Evolutionary conservation across 2,113 vertebrate genomes (phyloP), one percentile per base, ranked within the genome.

Genomic region (Anser cygnoides): DNA sequence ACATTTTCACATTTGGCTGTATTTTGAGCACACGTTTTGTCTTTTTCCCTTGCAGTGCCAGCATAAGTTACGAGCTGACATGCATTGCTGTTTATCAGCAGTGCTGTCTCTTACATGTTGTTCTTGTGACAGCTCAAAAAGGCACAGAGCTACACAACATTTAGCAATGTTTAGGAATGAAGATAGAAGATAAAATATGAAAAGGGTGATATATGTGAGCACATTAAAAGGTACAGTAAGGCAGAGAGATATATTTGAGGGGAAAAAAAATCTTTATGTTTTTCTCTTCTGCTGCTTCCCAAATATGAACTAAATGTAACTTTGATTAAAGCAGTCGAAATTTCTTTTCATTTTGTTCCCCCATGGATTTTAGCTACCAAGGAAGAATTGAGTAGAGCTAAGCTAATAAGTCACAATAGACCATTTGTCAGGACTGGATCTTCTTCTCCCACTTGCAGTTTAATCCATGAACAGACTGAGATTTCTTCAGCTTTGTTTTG

Each of bases 91-190:
- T 77, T 93, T 77, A 54, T 35, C 41, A 54, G 44, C 71, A 72
- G 35, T 20, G 14, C 44, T 54, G n/a, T 55, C 58, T 84, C 66
- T 79, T 87, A 62, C 19, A 12, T 37, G 26, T 87, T 83, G 41
- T 73, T 83, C 81, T 90, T 79, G 90, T 82, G 73, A 52, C 58
- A 55, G 22, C 26, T 89, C 59, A 75, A 79, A 96, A 58, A 90
- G 18, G 41, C 39, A 85, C 35, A 68, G 37, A 37, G 23, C 28
- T 86, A 20, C 70, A 65, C 20, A 59, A 63, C 15, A 37, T 71
- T 81, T 73, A 70, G 57, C n/a, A 87, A 78, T 52, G 65, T 23
- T 84, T 39, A 80, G 50, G 20, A 89, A 59, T 50, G 12, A 89
- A 78, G 65, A 39, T 26, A 49, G 62, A 87, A 83, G 49, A 37